phyloP scores from a whole-genome alignment of 2,888 invertebrate genomes.

The Parascotia fuliginaria region DNA sequence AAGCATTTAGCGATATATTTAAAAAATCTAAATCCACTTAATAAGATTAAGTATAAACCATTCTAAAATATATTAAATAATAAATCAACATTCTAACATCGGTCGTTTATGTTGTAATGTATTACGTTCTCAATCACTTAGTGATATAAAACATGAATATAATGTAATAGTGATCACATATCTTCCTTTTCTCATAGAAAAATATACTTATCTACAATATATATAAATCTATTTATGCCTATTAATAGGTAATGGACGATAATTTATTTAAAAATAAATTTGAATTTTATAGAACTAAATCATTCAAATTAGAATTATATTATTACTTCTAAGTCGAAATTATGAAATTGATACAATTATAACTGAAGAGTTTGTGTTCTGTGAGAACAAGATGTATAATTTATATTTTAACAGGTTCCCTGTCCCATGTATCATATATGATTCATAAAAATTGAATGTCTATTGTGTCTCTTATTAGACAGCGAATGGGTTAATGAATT shows the following conservation, averaged over 20 bases:
- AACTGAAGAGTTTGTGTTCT: slow-evolving; percentile 37
- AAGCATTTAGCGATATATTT: slow-evolving; percentile 32
- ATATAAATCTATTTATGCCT: slow-evolving; percentile 63
- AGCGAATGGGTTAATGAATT: too few species aligned
- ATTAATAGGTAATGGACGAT: slow-evolving; percentile 55
- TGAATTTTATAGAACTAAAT: slow-evolving; percentile 44
- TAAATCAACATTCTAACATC: slow-evolving; percentile 42
- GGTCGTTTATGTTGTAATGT: slow-evolving; percentile 52
- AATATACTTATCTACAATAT: slow-evolving; percentile 40
- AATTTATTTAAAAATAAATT: slow-evolving; percentile 51
- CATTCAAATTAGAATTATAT: slow-evolving; percentile 41
- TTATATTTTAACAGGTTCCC: slow-evolving; percentile 18
- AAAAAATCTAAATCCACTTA: slow-evolving; percentile 62
- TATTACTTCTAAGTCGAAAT: slow-evolving; percentile 36
- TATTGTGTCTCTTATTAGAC: too few species aligned
- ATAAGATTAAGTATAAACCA: slow-evolving; percentile 75
- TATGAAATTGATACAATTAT: slow-evolving; percentile 27
- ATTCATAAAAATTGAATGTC: too few species aligned
- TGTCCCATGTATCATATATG: too few species aligned
- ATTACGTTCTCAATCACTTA: slow-evolving; percentile 65
- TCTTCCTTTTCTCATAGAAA: slow-evolving; percentile 70
- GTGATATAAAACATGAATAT: slow-evolving; percentile 63
- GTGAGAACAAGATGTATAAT: slow-evolving; percentile 22
- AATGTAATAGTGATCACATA: slow-evolving; percentile 70
- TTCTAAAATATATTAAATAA: slow-evolving; percentile 62